Percentiles rank a stretch among this genome's conserved stretches.
Evolutionary conservation across 2,888 invertebrate species (phyloP).

Genomic region (Oligia latruncula): DNA sequence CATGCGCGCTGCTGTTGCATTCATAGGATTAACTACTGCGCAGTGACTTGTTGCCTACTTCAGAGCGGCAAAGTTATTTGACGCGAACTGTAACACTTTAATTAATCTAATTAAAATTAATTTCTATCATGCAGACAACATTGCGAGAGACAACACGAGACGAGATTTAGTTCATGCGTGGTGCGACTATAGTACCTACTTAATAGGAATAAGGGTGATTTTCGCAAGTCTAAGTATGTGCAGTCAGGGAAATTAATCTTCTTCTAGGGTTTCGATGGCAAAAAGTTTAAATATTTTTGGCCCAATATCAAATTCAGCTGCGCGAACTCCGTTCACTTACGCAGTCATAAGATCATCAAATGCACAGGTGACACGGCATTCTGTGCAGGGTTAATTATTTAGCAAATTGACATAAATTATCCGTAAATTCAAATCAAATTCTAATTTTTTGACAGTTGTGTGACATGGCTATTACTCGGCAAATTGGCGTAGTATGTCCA

Average conservation of each 20-base stretch:
- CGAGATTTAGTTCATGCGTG: constrained; percentile 27
- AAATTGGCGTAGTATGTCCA: not conserved
- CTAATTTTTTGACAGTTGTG: not conserved
- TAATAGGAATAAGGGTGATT: not conserved
- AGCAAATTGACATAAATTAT: not conserved
- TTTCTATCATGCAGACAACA: constrained; percentile 40
- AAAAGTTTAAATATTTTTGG: not conserved
- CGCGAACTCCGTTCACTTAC: not conserved
- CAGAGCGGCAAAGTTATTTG: too few relatives aligned
- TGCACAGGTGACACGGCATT: too few relatives aligned
- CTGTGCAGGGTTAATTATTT: not conserved
- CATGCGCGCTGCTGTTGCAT: too few relatives aligned
- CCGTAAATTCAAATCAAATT: not conserved
- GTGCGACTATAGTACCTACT: not conserved
- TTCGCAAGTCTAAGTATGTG: not conserved
- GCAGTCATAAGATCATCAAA: too few relatives aligned
- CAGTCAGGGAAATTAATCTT: not conserved
- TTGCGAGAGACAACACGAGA: constrained; percentile 1
- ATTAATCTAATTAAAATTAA: not conserved
- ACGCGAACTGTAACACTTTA: not conserved
- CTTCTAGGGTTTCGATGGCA: not conserved
- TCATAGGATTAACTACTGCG: too few relatives aligned
- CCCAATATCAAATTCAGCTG: not conserved
- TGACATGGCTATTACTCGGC: not conserved
- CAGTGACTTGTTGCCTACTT: too few relatives aligned